Evolutionary conservation across 1,140 invertebrate genomes (phyloP), one percentile per base, ranked within the genome.

Genomic region (Coelopa frigida): DNA sequence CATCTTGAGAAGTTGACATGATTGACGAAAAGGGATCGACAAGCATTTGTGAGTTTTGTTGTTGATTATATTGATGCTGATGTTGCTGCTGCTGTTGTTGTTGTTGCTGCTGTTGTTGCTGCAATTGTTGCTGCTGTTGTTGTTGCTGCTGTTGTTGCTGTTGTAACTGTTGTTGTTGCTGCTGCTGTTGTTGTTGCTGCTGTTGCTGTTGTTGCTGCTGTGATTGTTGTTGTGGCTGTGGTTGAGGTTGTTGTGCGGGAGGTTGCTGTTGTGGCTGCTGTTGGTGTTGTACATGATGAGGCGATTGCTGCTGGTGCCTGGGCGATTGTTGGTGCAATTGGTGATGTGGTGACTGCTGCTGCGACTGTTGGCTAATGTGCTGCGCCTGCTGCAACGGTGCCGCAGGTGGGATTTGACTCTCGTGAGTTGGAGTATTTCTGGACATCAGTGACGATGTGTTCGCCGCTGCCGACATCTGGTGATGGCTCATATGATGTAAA

Each of bases 321-420:
- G 54, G 53, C 35, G 55, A 48, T 43, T 63, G 62, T 21, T 52
- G 36, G 23, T 59, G 67, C 38, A 61, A 44, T 50, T 46, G 65
- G 35, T 55, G 61, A 55, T 54, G 69, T 37, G 55, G 54, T 24
- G 55, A 65, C 21, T 49, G 48, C n/a, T n/a, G n/a, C n/a, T n/a
- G n/a, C n/a, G n/a, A n/a, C n/a, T n/a, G n/a, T n/a, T n/a, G n/a
- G n/a, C n/a, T n/a, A n/a, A n/a, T n/a, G n/a, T n/a, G n/a, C n/a
- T n/a, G n/a, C n/a, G n/a, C n/a, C n/a, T n/a, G n/a, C n/a, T n/a
- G n/a, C n/a, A n/a, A n/a, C n/a, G n/a, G n/a, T n/a, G n/a, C n/a
- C n/a, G n/a, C n/a, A 29, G 44, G 18, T 15, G 44, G 44, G 20
- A 46, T 26, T 53, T 50, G 57, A 6, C 44, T 38, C 21, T 57